Evolutionary conservation across 1,140 invertebrate genomes (phyloP).

Genomic region (Xylocopa sonorina): DNA sequence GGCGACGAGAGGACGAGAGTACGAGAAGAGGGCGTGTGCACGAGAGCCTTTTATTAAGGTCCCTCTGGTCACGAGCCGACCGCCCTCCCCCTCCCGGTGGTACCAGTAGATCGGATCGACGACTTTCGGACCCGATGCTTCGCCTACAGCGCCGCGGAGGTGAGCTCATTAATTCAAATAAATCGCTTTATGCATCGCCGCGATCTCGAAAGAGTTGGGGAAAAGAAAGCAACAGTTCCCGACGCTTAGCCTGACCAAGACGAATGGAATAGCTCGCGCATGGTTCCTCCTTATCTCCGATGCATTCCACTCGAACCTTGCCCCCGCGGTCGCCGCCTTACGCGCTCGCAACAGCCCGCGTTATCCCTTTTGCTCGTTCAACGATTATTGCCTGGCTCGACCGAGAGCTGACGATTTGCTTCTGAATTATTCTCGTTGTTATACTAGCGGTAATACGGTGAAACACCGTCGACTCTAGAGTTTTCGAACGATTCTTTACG

Average conservation of each 20-base stretch:
- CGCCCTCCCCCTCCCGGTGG: conserved; percentile 1
- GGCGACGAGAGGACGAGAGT: conserved; percentile 29
- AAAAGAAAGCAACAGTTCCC: conserved; percentile 57
- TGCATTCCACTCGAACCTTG: conserved; percentile 66
- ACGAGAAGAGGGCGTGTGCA: conserved; percentile 41
- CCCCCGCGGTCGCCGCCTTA: conserved; percentile 44
- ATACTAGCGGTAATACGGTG: no score
- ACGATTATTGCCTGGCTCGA: conserved; percentile 22
- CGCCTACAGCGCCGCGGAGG: conserved; percentile 45
- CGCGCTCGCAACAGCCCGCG: conserved; percentile 9
- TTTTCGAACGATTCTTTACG: no score
- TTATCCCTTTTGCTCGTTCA: neutral
- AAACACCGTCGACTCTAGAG: no score
- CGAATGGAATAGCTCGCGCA: conserved; percentile 69
- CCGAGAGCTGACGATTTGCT: conserved; percentile 8
- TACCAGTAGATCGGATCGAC: conserved; percentile 70
- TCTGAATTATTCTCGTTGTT: no score
- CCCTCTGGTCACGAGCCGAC: conserved; percentile 63
- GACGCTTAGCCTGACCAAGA: conserved; percentile 74
- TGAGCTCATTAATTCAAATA: conserved; percentile 80
- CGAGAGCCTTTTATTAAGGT: conserved; percentile 68
- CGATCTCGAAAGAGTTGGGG: conserved; percentile 63
- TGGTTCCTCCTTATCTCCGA: conserved; percentile 67
- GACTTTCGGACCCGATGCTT: conserved; percentile 64
- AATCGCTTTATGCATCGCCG: conserved; percentile 77